Percentiles rank a stretch among this genome's conserved stretches.
phyloP scores from a whole-genome alignment of 1,140 invertebrate genomes.

The Cotesia vestalis region DNA sequence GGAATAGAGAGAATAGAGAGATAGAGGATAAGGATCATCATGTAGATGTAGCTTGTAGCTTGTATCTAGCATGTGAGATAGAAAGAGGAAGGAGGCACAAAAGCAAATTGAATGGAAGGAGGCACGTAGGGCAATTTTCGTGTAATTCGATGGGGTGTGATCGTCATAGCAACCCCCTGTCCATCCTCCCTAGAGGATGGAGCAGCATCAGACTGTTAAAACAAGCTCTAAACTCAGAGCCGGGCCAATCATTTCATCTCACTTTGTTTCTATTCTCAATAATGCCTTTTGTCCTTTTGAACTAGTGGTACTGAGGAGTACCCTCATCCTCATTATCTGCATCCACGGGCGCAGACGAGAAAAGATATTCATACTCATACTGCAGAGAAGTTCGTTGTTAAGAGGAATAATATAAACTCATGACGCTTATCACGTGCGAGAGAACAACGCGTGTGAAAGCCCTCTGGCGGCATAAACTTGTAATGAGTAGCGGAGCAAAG shows the following conservation, averaged over 20 bases:
- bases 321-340: not conserved
- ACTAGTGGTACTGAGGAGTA: not conserved
- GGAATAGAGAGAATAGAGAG: not conserved
- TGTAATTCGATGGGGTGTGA: slow-evolving; percentile 65
- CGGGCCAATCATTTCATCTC: slow-evolving; percentile 32
- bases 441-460: slow-evolving; percentile 11
- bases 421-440: not conserved
- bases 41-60: not conserved
- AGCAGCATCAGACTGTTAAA: slow-evolving; percentile 57
- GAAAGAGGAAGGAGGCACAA: slow-evolving; percentile 23
- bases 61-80: not conserved
- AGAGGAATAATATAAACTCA: too few relatives aligned
- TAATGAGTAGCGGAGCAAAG: slow-evolving; percentile 19
- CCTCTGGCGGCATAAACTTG: slow-evolving; percentile 11
- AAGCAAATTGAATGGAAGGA: slow-evolving; percentile 45
- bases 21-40: slow-evolving; percentile 1
- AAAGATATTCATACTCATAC: too few relatives aligned
- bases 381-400: too few relatives aligned
- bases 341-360: too few relatives aligned
- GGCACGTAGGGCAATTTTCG: slow-evolving; percentile 63
- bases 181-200: slow-evolving; percentile 54
- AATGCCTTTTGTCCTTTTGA: not conserved
- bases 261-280: slow-evolving; percentile 24
- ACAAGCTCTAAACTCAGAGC: slow-evolving; percentile 57
- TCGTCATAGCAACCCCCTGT: slow-evolving; percentile 64